Percentiles rank a stretch among this genome's conserved stretches.
phyloP scores from a whole-genome alignment of 2,113 vertebrate genomes.

The Crotophaga sulcirostris region DNA sequence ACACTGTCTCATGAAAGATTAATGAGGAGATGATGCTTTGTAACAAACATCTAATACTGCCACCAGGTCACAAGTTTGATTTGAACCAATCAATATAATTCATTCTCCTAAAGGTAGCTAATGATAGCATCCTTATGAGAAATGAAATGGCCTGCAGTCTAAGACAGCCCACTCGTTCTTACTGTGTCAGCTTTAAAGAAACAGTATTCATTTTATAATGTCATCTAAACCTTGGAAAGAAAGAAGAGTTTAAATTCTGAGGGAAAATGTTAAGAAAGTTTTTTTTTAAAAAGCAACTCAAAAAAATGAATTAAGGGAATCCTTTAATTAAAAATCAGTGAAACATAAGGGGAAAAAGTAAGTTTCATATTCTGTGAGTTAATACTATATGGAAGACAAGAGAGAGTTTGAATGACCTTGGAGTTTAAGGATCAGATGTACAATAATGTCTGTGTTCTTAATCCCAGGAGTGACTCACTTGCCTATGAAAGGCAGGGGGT shows the following conservation, averaged over 20 bases:
- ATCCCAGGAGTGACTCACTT: not conserved
- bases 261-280: not conserved
- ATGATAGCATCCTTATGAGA: slow-evolving; percentile 70
- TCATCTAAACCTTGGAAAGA: not conserved
- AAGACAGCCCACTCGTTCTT: slow-evolving; percentile 41
- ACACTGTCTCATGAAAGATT: slow-evolving; percentile 76
- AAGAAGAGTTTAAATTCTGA: not conserved
- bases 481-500: not conserved
- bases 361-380: not conserved
- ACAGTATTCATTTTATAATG: slow-evolving; percentile 10
- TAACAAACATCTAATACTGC: slow-evolving; percentile 57
- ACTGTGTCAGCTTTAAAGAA: slow-evolving; percentile 61
- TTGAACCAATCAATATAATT: slow-evolving; percentile 70
- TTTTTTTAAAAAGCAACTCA: no score
- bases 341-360: not conserved
- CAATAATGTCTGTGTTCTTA: not conserved
- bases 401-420: not conserved
- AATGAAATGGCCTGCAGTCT: slow-evolving; percentile 53
- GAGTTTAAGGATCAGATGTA: not conserved
- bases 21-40: slow-evolving; percentile 70
- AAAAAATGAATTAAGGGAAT: not conserved
- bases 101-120: slow-evolving; percentile 61
- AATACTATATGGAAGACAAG: not conserved
- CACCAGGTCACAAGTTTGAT: slow-evolving; percentile 62
- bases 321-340: not conserved